phyloP scores from a whole-genome alignment of 2,888 invertebrate species.

The Koerneria pararmatus region DNA sequence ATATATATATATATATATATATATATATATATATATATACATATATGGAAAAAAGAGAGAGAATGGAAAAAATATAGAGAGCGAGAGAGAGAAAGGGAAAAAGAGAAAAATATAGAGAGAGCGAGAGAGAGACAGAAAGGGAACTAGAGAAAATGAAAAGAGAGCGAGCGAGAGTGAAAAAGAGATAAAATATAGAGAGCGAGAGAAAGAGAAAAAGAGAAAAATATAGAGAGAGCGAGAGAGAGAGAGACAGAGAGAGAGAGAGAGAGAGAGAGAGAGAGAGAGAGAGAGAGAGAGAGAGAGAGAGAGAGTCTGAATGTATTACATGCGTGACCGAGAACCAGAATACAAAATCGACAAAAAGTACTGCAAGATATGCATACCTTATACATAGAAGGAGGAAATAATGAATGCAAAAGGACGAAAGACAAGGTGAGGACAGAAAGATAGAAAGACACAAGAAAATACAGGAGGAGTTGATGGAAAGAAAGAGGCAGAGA shows the following conservation, averaged over 20 bases:
- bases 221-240: not conserved
- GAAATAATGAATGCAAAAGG: not conserved
- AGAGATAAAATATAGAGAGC: not conserved
- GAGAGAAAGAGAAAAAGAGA: not conserved
- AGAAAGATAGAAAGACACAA: not conserved
- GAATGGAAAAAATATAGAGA: not conserved
- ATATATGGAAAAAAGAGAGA: no score
- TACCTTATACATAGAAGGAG: not conserved
- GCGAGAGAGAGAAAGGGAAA: not conserved
- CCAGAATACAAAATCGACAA: not conserved
- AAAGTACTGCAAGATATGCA: not conserved
- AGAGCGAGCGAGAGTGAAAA: not conserved
- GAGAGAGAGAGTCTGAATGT: no score
- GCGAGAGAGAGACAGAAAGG: not conserved
- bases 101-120: not conserved
- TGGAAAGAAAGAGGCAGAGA: no score
- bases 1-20: no score
- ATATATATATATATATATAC: no score
- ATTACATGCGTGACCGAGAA: no score
- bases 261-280: not conserved
- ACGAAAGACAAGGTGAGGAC: not conserved
- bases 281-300: slow-evolving; percentile 2
- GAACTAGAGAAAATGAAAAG: not conserved
- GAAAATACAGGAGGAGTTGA: no score
- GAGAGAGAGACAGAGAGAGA: not conserved